These are phyloP conservation scores for Cyrtodaria siliqua DNA, from an alignment of 2,888 invertebrate genomes.

Conservation along the genomic window DNA sequence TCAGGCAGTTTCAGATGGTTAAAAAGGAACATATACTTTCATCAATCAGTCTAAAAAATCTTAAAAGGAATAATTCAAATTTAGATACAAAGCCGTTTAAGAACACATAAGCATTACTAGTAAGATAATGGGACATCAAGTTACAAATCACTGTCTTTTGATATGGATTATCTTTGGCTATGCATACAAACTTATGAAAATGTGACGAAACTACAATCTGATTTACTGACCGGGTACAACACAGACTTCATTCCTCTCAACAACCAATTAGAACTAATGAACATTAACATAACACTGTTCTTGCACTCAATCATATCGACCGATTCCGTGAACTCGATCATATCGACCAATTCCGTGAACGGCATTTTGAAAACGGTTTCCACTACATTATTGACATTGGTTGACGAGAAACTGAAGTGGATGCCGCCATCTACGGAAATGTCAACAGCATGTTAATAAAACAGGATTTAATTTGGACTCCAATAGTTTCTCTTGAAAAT, in stretches of 20 bases:
- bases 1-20: no score
- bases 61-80: no score
- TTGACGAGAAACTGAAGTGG: slow-evolving; percentile 35
- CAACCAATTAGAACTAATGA: slow-evolving; percentile 6
- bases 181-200: slow-evolving; percentile 27
- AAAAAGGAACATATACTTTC: no score
- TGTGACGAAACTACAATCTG: slow-evolving; percentile 9
- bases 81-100: no score
- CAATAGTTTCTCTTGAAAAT: slow-evolving; percentile 17
- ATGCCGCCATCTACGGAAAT: slow-evolving; percentile 20
- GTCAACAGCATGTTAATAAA: slow-evolving; percentile 12
- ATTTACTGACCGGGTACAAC: slow-evolving; percentile 22
- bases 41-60: no score
- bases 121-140: no score
- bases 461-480: slow-evolving; percentile 35
- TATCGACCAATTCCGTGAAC: no score
- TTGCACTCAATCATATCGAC: slow-evolving; percentile 18
- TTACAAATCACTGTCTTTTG: no score
- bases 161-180: no score
- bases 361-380: slow-evolving; percentile 7
- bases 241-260: no score
- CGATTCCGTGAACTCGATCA: no score
- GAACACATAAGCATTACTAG: no score
- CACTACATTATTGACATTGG: slow-evolving; percentile 11
- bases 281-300: slow-evolving; percentile 15